Evolutionary conservation across 2,888 invertebrate species (phyloP).

Genomic region (Globia sparganii): DNA sequence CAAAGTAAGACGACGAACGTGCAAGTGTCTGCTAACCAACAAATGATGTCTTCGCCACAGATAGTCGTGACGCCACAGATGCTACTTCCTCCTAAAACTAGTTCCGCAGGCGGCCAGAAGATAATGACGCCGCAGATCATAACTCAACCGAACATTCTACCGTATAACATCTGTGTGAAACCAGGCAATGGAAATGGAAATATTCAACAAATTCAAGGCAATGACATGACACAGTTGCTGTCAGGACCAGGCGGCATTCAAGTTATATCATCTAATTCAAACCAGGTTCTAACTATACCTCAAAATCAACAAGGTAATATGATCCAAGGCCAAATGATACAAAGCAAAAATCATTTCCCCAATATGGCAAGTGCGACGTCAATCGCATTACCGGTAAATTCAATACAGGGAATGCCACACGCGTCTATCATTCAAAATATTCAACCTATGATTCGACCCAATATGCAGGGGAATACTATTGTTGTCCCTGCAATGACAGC

Average conservation of each 20-base stretch:
- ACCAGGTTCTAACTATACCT: slow-evolving; percentile 87
- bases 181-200: slow-evolving; percentile 83
- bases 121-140: slow-evolving; percentile 86
- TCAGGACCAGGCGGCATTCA: slow-evolving; percentile 87
- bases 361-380: slow-evolving; percentile 89
- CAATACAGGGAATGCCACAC: slow-evolving; percentile 87
- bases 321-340: slow-evolving; percentile 78
- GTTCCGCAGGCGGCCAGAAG: slow-evolving; percentile 82
- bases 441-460: slow-evolving; percentile 88
- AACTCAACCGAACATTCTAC: slow-evolving; percentile 85
- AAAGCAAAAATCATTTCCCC: slow-evolving; percentile 88
- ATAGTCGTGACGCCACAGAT: slow-evolving; percentile 89
- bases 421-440: slow-evolving; percentile 88
- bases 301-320: slow-evolving; percentile 84
- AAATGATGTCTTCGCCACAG: slow-evolving; percentile 87
- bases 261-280: slow-evolving; percentile 89
- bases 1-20: slow-evolving; percentile 87
- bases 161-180: slow-evolving; percentile 89
- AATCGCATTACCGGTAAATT: slow-evolving; percentile 87
- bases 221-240: slow-evolving; percentile 86
- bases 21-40: slow-evolving; percentile 87
- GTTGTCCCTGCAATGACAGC: slow-evolving; percentile 87
- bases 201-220: slow-evolving; percentile 86
- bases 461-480: slow-evolving; percentile 87
- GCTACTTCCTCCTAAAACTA: slow-evolving; percentile 87